These are phyloP conservation scores for Cariama cristata DNA, from an alignment of 2,113 vertebrate species.

Conservation along the genomic window DNA sequence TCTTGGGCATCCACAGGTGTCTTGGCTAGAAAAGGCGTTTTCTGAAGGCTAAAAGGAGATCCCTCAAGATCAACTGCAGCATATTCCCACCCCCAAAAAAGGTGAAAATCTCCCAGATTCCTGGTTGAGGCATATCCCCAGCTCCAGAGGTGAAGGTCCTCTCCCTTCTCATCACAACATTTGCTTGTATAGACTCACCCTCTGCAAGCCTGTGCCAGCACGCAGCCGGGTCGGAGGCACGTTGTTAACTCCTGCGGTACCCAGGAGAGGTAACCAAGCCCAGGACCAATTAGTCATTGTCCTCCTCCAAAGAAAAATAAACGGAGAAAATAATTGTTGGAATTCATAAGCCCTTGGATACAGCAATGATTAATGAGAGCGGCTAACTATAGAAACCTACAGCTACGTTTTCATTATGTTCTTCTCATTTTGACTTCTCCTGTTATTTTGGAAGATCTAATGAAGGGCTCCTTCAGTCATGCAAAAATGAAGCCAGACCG, in stretches of 20 bases:
- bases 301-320: not conserved
- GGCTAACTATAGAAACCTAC: not conserved
- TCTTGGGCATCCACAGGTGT: rapidly evolving
- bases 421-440: not conserved
- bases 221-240: not conserved
- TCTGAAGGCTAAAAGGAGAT: not conserved
- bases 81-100: not conserved
- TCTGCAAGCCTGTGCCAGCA: not conserved
- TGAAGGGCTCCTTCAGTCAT: not conserved
- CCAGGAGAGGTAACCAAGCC: not conserved
- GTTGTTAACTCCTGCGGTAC: not conserved
- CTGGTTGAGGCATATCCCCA: not conserved
- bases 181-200: not conserved
- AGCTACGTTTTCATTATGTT: not conserved
- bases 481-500: not conserved
- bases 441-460: not conserved
- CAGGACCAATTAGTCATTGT: not conserved
- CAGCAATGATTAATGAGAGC: not conserved
- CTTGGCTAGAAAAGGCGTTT: not conserved
- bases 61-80: not conserved
- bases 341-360: slow-evolving; percentile 15
- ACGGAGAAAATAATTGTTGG: not conserved
- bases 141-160: not conserved
- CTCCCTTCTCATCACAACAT: not conserved
- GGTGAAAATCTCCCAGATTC: not conserved